Evolutionary conservation across 2,888 invertebrate genomes (phyloP).

Genomic region (Polymixis lichenea): DNA sequence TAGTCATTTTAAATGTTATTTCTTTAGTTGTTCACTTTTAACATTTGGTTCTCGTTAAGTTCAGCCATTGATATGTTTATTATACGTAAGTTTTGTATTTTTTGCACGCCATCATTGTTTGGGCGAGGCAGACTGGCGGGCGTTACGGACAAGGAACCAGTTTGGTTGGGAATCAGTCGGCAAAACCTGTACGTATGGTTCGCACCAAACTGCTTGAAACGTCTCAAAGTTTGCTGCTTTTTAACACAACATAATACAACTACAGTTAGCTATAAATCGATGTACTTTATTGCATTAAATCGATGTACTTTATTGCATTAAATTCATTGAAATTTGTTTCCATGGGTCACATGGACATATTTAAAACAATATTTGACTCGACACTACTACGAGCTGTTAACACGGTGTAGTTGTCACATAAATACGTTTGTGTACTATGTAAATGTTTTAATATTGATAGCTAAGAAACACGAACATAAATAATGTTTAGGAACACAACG

Average conservation of each 20-base stretch:
- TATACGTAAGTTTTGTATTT: conserved; percentile 70
- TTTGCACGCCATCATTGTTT: conserved; percentile 74
- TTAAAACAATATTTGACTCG: conserved; percentile 33
- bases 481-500: conserved; percentile 17
- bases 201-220: conserved; percentile 50
- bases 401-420: conserved; percentile 52
- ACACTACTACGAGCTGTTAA: conserved; percentile 42
- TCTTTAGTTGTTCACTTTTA: conserved; percentile 53
- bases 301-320: conserved; percentile 13
- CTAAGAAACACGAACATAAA: conserved; percentile 47
- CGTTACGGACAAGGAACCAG: conserved; percentile 84
- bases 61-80: conserved; percentile 69
- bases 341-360: conserved; percentile 25
- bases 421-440: conserved; percentile 40
- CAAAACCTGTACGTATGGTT: conserved; percentile 61
- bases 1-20: conserved; percentile 47
- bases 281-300: too few species aligned
- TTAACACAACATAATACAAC: conserved; percentile 29
- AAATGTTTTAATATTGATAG: conserved; percentile 55
- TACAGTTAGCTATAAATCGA: conserved; percentile 23
- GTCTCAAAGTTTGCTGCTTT: conserved; percentile 53
- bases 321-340: conserved; percentile 35
- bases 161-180: conserved; percentile 73
- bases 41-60: conserved; percentile 62
- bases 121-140: conserved; percentile 86